These are phyloP conservation scores for Pantherophis guttatus DNA, from an alignment of 2,113 vertebrate species.

Conservation along the genomic window DNA sequence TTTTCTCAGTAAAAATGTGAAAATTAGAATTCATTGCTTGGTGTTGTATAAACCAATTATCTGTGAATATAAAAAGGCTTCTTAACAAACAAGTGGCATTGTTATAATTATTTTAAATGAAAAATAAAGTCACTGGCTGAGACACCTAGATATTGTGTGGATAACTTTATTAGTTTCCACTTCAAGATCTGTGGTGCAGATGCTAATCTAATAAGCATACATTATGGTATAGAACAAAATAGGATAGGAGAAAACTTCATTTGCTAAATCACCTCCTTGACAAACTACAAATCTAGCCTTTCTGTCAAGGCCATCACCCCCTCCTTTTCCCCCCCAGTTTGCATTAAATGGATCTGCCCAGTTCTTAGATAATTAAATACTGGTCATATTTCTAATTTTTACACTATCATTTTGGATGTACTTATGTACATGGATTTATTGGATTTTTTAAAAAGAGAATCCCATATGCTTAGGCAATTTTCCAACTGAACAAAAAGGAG, in stretches of 20 bases:
- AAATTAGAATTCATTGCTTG: conserved; percentile 62
- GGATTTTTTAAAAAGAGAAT: conserved; percentile 6
- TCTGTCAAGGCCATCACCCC: not conserved
- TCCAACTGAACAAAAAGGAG: not conserved
- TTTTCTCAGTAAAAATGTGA: conserved; percentile 54
- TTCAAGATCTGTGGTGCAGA: conserved; percentile 51
- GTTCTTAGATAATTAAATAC: conserved; percentile 19
- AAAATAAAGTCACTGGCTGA: conserved; percentile 58
- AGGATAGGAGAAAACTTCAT: conserved; percentile 38
- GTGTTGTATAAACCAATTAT: conserved; percentile 49
- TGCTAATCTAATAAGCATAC: conserved; percentile 62
- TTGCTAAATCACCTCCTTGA: conserved; percentile 28
- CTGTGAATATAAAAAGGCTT: conserved; percentile 56
- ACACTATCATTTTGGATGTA: conserved; percentile 5
- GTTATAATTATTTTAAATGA: conserved; percentile 66
- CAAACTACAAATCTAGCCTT: not conserved
- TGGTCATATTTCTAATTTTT: conserved; percentile 16
- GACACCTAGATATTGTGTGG: conserved; percentile 49
- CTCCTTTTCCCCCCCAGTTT: not conserved
- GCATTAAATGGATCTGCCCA: conserved; percentile 22
- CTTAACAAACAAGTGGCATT: conserved; percentile 52
- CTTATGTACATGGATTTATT: conserved; percentile 24
- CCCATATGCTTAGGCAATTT: conserved; percentile 21
- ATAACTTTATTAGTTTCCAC: conserved; percentile 67
- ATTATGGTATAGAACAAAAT: conserved; percentile 56